Conservation (phyloP, 2,888 invertebrate species). For the Phytoseiulus persimilis region DNA sequence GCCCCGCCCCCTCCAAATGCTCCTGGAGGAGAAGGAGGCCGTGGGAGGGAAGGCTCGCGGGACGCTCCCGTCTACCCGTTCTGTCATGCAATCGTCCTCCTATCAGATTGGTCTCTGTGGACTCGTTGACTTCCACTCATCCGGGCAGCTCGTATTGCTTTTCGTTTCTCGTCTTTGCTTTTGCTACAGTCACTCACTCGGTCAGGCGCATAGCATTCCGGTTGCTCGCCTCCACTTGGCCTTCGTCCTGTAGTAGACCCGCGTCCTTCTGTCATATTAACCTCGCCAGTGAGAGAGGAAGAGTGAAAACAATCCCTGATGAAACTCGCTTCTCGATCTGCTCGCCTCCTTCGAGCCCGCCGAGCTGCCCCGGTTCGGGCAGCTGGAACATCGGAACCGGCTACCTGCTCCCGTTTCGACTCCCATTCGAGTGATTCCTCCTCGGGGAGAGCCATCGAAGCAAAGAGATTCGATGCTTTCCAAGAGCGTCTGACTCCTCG, state of each 20-base stretch:
- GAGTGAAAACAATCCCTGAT: background rate
- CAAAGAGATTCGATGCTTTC: too few relatives aligned
- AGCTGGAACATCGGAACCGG: too few relatives aligned
- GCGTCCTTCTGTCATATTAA: background rate
- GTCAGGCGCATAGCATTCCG: background rate
- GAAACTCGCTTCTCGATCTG: background rate
- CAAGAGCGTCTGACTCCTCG: too few relatives aligned
- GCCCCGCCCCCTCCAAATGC: background rate
- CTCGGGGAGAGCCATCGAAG: too few relatives aligned
- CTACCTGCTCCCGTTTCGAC: too few relatives aligned
- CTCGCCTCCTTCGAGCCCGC: too few relatives aligned
- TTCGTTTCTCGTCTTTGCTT: background rate
- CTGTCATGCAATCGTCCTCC: background rate
- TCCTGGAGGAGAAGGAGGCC: background rate
- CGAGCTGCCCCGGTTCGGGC: too few relatives aligned
- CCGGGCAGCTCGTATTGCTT: background rate
- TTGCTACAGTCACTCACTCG: background rate
- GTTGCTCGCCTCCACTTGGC: background rate
- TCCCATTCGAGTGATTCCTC: too few relatives aligned
- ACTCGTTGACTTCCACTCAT: slow-evolving; percentile 17
- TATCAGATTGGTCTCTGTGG: slow-evolving; percentile 32
- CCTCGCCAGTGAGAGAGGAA: background rate
- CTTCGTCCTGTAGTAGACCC: background rate
- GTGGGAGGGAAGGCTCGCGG: background rate
- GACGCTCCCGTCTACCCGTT: background rate